Evolutionary conservation across 2,797 vertebrate genomes (phyloP), one percentile per base, ranked within the genome.

Genomic region (Anguilla megastoma): DNA sequence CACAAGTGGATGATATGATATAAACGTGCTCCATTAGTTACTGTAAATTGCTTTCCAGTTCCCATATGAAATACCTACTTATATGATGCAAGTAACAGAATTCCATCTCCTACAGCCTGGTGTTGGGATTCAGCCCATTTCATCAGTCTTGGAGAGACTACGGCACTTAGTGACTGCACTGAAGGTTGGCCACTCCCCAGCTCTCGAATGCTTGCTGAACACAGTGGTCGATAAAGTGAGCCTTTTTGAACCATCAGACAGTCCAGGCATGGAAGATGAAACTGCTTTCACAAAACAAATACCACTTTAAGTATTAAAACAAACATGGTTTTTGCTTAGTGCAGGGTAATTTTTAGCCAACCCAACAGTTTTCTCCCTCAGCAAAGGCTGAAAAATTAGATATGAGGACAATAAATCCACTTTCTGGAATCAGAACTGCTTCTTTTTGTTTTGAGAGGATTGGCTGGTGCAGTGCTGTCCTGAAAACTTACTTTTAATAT

Each of bases 281-380:
- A 58, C 30, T n/a, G 4, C 82, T 66, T 12, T 71, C 58, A 52
- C 33, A 10, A 69, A 83, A 79, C 84, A 91, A 88, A 91, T 89
- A 90, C 82, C 89, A 88, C 88, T 54, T 66, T 86, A 86, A 86
- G 88, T 63, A 92, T 74, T 1, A 33, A 92, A 86, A 88, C 80
- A 90, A 91, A 89, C 80, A 86, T 87, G 89, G 89, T 91, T 88
- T 88, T 90, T 91, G 89, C 91, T 90, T 83, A 91, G 74, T 86
- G 63, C 30, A 82, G 74, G 82, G 41, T 41, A 56, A 79, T 89
- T 90, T 92, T 92, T 80, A 91, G 86, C 89, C 12, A 89, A 79
- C 85, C 82, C 86, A 87, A 90, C 91, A 91, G 88, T 92, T 91
- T 92, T 92, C 76, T 84, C 86, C 74, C 85, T 16, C 90, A 86